phyloP scores from a whole-genome alignment of 2,797 vertebrate genomes.

The Tiaroga cobitis region DNA sequence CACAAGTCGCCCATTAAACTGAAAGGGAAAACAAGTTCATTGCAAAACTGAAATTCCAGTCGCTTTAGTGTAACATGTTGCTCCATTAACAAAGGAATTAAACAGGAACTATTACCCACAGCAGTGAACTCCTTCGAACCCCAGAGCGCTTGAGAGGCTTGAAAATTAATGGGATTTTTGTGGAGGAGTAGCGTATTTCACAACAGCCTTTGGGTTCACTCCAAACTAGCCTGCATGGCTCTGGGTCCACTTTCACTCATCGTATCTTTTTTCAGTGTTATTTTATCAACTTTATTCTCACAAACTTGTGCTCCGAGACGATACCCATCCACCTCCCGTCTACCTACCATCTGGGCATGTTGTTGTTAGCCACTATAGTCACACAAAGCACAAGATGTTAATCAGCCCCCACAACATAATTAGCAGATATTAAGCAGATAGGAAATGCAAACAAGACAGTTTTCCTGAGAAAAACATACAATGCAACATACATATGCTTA shows the following conservation, averaged over 20 bases:
- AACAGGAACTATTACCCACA: slow-evolving; percentile 1
- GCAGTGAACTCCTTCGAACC: neutral
- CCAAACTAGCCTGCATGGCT: slow-evolving; percentile 4
- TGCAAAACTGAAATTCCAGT: slow-evolving; percentile 21
- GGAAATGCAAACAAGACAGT: slow-evolving; percentile 44
- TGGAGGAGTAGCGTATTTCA: slow-evolving; percentile 29
- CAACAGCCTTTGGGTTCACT: slow-evolving; percentile 28
- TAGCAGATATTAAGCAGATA: slow-evolving; percentile 11
- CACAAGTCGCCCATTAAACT: neutral
- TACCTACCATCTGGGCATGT: slow-evolving; percentile 40
- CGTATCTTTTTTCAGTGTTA: slow-evolving; percentile 17
- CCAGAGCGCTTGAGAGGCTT: neutral
- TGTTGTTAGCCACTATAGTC: slow-evolving; percentile 10
- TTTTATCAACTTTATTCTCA: slow-evolving; percentile 20
- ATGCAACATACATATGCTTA: neutral
- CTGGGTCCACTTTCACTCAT: slow-evolving; percentile 2
- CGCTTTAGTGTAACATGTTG: neutral
- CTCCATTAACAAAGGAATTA: slow-evolving; percentile 14
- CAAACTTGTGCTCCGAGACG: slow-evolving; percentile 13
- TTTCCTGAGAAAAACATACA: slow-evolving; percentile 27
- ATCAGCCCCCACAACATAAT: slow-evolving; percentile 39
- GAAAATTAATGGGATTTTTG: slow-evolving; percentile 17
- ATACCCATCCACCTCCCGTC: slow-evolving; percentile 15
- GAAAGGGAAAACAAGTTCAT: neutral
- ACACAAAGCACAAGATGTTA: slow-evolving; percentile 36